Evolutionary conservation across 2,888 invertebrate species (phyloP).

Genomic region (Gari tellinella): DNA sequence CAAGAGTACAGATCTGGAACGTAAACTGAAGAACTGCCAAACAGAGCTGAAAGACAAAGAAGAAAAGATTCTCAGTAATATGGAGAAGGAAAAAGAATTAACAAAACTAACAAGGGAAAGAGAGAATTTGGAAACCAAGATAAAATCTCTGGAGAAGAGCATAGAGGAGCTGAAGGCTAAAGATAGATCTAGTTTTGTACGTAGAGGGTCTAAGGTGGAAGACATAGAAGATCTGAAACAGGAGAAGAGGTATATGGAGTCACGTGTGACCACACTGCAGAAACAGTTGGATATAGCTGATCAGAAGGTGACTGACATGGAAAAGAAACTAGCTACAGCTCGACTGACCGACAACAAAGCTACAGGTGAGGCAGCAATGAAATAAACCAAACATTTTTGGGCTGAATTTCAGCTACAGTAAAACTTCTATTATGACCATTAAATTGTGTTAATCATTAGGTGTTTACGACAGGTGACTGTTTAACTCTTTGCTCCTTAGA

Average conservation of each 20-base stretch:
- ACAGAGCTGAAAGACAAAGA: conserved; percentile 54
- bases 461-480: no score
- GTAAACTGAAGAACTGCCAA: conserved; percentile 55
- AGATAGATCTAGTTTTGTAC: conserved; percentile 23
- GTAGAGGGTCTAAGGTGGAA: conserved; percentile 64
- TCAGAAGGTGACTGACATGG: conserved; percentile 82
- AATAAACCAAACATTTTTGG: no score
- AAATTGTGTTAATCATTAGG: no score
- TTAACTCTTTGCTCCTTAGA: no score
- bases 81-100: conserved; percentile 51
- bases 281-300: conserved; percentile 62
- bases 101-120: conserved; percentile 82
- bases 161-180: conserved; percentile 60
- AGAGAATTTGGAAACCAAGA: conserved; percentile 81
- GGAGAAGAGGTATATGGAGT: conserved; percentile 66
- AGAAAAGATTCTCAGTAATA: conserved; percentile 52
- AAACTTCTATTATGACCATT: no score
- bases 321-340: conserved; percentile 77
- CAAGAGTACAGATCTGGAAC: conserved; percentile 64
- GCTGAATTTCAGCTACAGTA: no score
- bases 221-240: conserved; percentile 84
- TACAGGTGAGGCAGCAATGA: no score
- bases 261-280: conserved; percentile 43
- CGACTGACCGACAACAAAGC: no score
- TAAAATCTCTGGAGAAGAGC: conserved; percentile 83